Conservation (phyloP, 2,113 vertebrate species). For the Dendropsophus ebraccatus region DNA sequence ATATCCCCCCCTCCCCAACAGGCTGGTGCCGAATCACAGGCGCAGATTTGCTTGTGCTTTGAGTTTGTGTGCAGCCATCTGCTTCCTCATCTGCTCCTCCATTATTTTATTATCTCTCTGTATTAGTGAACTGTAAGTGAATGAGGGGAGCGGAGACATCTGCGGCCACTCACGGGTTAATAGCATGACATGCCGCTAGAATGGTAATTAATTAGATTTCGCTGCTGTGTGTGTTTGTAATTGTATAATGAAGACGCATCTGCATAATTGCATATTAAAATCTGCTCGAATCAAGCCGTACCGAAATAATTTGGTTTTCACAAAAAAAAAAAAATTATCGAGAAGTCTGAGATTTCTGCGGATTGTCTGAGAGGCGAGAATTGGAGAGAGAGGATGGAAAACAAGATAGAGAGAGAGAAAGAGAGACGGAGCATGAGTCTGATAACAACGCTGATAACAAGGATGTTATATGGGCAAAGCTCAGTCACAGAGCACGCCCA, state of each 20-base stretch:
- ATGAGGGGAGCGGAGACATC: conserved; percentile 65
- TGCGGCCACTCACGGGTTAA: conserved; percentile 65
- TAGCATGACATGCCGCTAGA: conserved; percentile 63
- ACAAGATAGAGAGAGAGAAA: neutral
- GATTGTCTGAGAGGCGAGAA: neutral
- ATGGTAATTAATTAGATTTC: conserved; percentile 73
- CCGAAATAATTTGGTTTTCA: conserved; percentile 61
- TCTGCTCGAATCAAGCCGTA: conserved; percentile 68
- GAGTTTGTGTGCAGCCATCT: conserved; percentile 74
- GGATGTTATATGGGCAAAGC: no score
- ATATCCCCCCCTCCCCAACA: neutral
- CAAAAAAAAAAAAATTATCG: conserved; percentile 63
- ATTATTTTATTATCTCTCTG: conserved; percentile 68
- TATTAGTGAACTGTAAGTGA: conserved; percentile 71
- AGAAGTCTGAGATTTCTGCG: neutral
- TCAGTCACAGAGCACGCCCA: no score
- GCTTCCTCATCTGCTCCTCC: conserved; percentile 74
- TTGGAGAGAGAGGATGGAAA: neutral
- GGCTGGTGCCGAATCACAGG: conserved; percentile 43
- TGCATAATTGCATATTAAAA: conserved; percentile 71
- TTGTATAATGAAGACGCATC: conserved; percentile 72
- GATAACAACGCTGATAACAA: no score
- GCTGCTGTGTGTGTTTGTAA: conserved; percentile 69
- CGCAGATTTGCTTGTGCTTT: conserved; percentile 69
- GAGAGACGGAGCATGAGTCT: neutral